Conservation (phyloP, 2,797 vertebrate genomes). For the Phalloptychus januarius region DNA sequence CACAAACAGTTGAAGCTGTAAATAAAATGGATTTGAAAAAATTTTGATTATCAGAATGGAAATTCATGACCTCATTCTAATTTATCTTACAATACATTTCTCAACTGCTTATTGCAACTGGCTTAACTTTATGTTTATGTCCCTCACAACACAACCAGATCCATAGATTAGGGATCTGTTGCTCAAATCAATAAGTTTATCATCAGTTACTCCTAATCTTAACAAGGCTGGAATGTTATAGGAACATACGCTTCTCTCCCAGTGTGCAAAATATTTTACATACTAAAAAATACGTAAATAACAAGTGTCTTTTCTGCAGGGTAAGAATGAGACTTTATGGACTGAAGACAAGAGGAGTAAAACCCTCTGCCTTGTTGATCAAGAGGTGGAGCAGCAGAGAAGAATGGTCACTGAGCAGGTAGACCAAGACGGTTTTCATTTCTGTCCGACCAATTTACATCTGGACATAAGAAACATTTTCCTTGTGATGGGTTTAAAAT, state of each 20-base stretch:
- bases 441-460: background rate
- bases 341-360: constrained; percentile 49
- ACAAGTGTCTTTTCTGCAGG: constrained; percentile 45
- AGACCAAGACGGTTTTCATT: background rate
- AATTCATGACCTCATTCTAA: too few relatives aligned
- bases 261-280: background rate
- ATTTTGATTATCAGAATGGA: too few relatives aligned
- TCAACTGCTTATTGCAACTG: too few relatives aligned
- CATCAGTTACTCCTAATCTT: background rate
- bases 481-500: too few relatives aligned
- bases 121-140: background rate
- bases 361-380: constrained; percentile 28
- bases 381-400: constrained; percentile 73
- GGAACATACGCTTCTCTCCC: background rate
- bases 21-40: too few relatives aligned
- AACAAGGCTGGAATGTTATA: background rate
- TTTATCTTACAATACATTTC: too few relatives aligned
- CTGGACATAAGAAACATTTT: background rate
- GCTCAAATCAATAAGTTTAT: background rate
- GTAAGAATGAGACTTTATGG: constrained; percentile 48
- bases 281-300: constrained; percentile 11
- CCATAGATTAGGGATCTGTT: background rate
- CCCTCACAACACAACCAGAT: background rate
- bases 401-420: constrained; percentile 84
- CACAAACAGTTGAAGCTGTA: too few relatives aligned